Evolutionary conservation across 2,113 vertebrate species (phyloP).

Genomic region (Dromaius novaehollandiae): DNA sequence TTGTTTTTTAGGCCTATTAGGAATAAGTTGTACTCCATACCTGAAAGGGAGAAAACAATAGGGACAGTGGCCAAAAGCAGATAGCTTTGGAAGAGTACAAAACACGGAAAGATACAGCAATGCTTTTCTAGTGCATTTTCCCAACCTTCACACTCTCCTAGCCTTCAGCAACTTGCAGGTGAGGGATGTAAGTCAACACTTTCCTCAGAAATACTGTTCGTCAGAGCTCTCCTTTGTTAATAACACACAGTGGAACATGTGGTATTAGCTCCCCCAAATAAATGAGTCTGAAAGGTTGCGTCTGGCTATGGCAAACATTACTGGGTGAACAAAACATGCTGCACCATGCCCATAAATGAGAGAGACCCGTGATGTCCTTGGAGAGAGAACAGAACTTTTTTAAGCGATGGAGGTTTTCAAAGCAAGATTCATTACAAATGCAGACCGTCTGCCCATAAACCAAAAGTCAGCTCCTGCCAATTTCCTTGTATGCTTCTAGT

Average conservation of each 20-base stretch:
- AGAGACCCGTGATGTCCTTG: conserved; percentile 25
- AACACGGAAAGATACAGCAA: neutral
- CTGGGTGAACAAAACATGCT: conserved; percentile 35
- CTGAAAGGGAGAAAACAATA: neutral
- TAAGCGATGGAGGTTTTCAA: conserved; percentile 17
- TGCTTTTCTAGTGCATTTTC: conserved; percentile 23
- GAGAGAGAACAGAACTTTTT: conserved; percentile 47
- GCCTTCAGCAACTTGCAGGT: conserved; percentile 26
- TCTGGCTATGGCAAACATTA: conserved; percentile 18
- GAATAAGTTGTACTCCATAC: neutral
- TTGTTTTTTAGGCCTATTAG: neutral
- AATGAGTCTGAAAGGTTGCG: neutral
- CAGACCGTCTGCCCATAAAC: conserved; percentile 64
- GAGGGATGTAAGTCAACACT: conserved; percentile 4
- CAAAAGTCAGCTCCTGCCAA: conserved; percentile 48
- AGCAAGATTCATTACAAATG: conserved; percentile 60
- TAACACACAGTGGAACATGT: neutral
- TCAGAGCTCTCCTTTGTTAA: neutral
- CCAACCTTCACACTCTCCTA: neutral
- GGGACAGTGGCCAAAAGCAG: conserved; percentile 15
- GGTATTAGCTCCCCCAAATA: neutral
- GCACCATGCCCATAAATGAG: conserved; percentile 53
- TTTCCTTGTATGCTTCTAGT: conserved; percentile 59
- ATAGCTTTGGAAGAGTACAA: neutral
- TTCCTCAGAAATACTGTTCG: conserved; percentile 18